Evolutionary conservation across 2,113 vertebrate genomes (phyloP).

Genomic region (Tricholaema leucomelas): DNA sequence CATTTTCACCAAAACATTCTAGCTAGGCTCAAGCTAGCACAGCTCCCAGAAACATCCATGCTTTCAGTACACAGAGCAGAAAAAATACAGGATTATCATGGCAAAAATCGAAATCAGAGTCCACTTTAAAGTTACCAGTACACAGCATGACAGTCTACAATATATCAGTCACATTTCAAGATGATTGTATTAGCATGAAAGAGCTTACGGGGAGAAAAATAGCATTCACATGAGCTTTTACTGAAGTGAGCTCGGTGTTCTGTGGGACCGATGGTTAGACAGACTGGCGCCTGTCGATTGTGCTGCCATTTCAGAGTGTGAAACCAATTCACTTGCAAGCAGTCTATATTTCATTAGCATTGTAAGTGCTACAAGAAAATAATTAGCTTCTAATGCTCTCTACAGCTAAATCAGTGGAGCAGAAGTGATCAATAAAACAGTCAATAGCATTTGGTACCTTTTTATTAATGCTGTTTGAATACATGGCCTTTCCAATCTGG

Average conservation of each 20-base stretch:
- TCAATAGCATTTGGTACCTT: not conserved
- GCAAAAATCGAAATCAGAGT: not conserved
- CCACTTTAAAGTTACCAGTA: not conserved
- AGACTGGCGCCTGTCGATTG: not conserved
- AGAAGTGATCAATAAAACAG: slow-evolving; percentile 22
- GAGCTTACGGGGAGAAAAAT: not conserved
- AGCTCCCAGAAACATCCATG: not conserved
- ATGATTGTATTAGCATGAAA: not conserved
- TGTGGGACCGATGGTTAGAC: not conserved
- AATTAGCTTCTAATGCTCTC: slow-evolving; percentile 33
- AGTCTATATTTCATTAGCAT: slow-evolving; percentile 29
- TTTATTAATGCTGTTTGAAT: not conserved
- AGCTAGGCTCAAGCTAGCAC: too few species aligned
- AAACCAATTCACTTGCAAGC: slow-evolving; percentile 30
- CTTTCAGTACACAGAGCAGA: not conserved
- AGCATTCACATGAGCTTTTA: not conserved
- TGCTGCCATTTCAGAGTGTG: not conserved
- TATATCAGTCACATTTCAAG: not conserved
- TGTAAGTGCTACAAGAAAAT: slow-evolving; percentile 38
- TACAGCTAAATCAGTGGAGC: slow-evolving; percentile 17
- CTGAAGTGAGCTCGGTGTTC: not conserved
- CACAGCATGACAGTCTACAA: not conserved
- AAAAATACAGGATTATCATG: not conserved
- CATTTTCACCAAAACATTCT: too few species aligned
- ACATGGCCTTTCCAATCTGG: not conserved